Evolutionary conservation across 2,113 vertebrate genomes (phyloP), one percentile per base, ranked within the genome.

Genomic region (Pterophyllum scalare): DNA sequence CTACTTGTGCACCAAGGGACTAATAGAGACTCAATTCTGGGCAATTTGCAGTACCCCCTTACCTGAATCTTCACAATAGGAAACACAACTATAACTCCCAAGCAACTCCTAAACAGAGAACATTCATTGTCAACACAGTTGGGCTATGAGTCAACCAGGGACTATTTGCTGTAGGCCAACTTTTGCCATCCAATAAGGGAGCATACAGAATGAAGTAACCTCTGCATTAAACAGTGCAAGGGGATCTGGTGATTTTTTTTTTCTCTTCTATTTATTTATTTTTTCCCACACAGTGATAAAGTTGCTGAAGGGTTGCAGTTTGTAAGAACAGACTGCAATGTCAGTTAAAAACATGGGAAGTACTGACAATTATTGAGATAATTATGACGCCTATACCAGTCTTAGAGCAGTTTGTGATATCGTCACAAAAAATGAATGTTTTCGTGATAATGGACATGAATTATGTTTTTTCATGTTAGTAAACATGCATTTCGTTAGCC

Each of bases 1-100:
- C 72, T 81, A 22, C 35, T 65, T 83, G 28, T 75, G 2, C 59
- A 62, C 26, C 6, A 7, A 79, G 14, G 62, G 56, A 82, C 56
- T 79, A 80, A 84, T 57, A 62, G 35, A 59, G 38, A 62, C 56
- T 81, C 46, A 74, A 31, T 75, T 78, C 49, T 56, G 79, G 20
- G 46, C 59, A 86, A 84, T 82, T 80, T 79, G 74, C 33, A 19
- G 2, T 59, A 28, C 60, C 60, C 35, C 31, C 54, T 38, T 78
- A 77, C 57, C 58, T 72, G 54, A 61, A 59, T 84, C 28, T 84
- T 22, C 5, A 0, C 61, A 59, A 46, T 3, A 67, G n/a, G 56
- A 7, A 72, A 20, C 22, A 0, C n/a, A 78, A 60, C 5, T 22
- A 31, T 19, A 54, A 43, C 31, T 28, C 22, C 33, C 31, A 35